Percentiles rank a stretch among this genome's conserved stretches.
phyloP scores from a whole-genome alignment of 1,140 invertebrate genomes.

The Idris sp. region DNA sequence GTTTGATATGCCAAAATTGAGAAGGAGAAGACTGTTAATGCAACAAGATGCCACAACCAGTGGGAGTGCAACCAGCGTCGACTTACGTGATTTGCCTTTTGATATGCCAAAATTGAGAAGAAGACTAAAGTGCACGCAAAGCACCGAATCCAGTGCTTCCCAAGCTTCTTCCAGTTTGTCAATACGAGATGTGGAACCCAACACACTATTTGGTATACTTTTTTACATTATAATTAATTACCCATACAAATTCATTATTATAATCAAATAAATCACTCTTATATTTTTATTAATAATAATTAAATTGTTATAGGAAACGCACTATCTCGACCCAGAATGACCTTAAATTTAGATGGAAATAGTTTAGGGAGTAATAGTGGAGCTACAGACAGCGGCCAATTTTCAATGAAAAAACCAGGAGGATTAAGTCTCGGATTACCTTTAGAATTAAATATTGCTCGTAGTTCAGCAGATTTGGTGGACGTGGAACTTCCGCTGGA shows the following conservation, averaged over 20 bases:
- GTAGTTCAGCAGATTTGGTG: conserved; percentile 82
- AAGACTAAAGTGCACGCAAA: conserved; percentile 81
- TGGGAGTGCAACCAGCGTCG: conserved; percentile 85
- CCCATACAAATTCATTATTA: no score
- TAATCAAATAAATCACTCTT: no score
- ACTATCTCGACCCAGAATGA: conserved; percentile 82
- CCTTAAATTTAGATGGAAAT: conserved; percentile 83
- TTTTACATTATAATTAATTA: not conserved
- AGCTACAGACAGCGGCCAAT: conserved; percentile 49
- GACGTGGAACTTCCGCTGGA: conserved; percentile 89
- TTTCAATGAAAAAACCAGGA: conserved; percentile 70
- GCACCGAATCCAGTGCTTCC: conserved; percentile 83
- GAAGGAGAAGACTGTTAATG: conserved; percentile 81
- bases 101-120: conserved; percentile 92
- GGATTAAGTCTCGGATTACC: conserved; percentile 81
- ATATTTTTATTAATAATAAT: no score
- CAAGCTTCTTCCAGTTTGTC: conserved; percentile 89
- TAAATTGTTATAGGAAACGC: conserved; percentile 72
- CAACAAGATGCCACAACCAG: conserved; percentile 82
- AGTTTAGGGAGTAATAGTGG: conserved; percentile 68
- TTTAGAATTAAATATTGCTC: conserved; percentile 79
- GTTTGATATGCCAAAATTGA: conserved; percentile 93
- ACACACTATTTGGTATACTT: conserved; percentile 70
- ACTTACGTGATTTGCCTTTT: conserved; percentile 88
- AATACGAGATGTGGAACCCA: conserved; percentile 83